Evolutionary conservation across 2,888 invertebrate genomes (phyloP), one percentile per base, ranked within the genome.

Genomic region (Epinotia bilunana): DNA sequence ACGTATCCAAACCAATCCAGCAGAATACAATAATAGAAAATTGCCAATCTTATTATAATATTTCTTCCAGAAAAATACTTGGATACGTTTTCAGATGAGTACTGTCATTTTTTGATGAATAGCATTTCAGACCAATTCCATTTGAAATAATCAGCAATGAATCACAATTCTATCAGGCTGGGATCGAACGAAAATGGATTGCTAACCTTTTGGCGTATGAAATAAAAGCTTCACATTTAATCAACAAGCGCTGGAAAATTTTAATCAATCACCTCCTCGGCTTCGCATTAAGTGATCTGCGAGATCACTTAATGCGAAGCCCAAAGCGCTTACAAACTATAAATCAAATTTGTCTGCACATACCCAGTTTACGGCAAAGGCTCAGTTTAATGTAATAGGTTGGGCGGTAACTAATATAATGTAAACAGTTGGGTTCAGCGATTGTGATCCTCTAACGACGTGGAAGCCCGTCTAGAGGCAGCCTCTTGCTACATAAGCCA

Each of bases 41-140:
- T 3, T 28, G 57, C n/a, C 55, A 72, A 72, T 61, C 39, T 61
- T 53, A 23, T 60, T 55, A 46, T 33, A 28, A 53, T 28, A 43
- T 20, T 28, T 71, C 39, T 3, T 49, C 7, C 43, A 65, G 53
- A 67, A 55, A 75, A 72, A 67, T 75, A 62, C 33, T 16, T 16
- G 39, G 58, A 57, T 49, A 57, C 20, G n/a, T 28, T 72, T 62
- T 62, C 39, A 55, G 33, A 67, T 23, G 5, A 57, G 46, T 60
- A 65, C 71, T 75, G 75, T 75, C 67, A 67, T 28, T 46, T 57
- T 67, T 57, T 75, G 75, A 75, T 72, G 65, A 75, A 72, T 75
- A 33, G 61, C 13, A 67, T 75, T 75, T 55, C 12, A 64, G 46
- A 20, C 43, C 61, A 61, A 65, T 71, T 67, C 65, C 67, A 72